Conservation (phyloP, 2,113 vertebrate genomes). For the Equus quagga region DNA sequence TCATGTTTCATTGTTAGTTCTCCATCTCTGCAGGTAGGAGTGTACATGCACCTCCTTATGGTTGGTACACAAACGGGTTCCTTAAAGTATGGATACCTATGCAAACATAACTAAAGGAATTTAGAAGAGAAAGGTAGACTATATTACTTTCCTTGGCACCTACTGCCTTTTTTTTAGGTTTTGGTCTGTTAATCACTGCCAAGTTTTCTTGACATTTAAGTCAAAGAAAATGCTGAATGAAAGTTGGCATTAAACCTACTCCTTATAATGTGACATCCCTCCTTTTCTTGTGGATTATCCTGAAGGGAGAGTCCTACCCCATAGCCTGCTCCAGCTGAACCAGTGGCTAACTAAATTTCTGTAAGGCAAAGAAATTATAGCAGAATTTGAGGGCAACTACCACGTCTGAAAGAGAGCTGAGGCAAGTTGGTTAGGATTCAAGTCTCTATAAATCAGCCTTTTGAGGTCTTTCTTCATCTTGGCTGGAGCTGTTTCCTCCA, state of each 20-base stretch:
- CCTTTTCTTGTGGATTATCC: neutral
- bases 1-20: neutral
- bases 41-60: neutral
- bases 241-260: neutral
- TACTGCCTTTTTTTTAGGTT: neutral
- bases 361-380: neutral
- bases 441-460: neutral
- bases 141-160: neutral
- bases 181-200: conserved; percentile 22
- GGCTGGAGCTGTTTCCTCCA: neutral
- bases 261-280: neutral
- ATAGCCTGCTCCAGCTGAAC: neutral
- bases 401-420: conserved; percentile 29
- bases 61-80: neutral
- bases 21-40: too few relatives aligned
- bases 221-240: conserved; percentile 56
- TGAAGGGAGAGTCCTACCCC: neutral
- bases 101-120: neutral
- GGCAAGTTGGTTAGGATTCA: neutral
- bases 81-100: neutral
- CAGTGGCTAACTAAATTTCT: neutral
- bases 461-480: neutral
- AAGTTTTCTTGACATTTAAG: conserved; percentile 61
- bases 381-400: neutral
- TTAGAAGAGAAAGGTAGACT: neutral